Evolutionary conservation across 2,888 invertebrate species (phyloP), one percentile per base, ranked within the genome.

Genomic region (Parochlus steinenii): DNA sequence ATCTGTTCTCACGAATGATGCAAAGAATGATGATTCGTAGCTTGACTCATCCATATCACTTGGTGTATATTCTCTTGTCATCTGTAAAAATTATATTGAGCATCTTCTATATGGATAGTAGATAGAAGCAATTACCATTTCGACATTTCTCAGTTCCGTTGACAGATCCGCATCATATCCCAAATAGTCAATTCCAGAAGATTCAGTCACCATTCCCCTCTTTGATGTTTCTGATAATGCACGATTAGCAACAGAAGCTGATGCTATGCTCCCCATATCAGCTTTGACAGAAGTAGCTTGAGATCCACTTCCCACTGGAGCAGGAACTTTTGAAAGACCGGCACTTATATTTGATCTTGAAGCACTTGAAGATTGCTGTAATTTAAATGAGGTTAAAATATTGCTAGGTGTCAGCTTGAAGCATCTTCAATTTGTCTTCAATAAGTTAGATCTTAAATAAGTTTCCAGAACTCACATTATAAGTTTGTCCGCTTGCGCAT

Each of bases 1-100:
- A 36, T 75, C 75, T 1, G 72, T 76, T 54, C 70, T 74, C 33
- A 75, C 64, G 47, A 75, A 73, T 1, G 75, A 76, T 0, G 75
- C 76, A 51, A 74, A 74, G 45, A 73, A 74, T 1, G 74, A 76
- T 0, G 76, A 76, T n/a, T n/a, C n/a, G 45, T 64, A 68, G 49
- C 71, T 74, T 22, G 74, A 74, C 20, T 63, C 66, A 46, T 69
- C 69, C 55, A 61, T 58, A 36, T 54, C 54, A 29, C 53, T 56
- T 4, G 49, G 52, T 44, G 54, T 55, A 40, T 54, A 56, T 19
- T 54, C 56, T 12, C 28, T 33, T 35, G 48, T 48, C 42, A 39
- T 45, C 48, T 52, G 40, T 33, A 17, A 33, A 27, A 18, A 14
- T 5, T 14, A 34, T 20, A 23, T 25, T 14, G 19, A 36, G 31